Evolutionary conservation across 2,888 invertebrate species (phyloP), one percentile per base, ranked within the genome.

Genomic region (Cantharis lateralis): DNA sequence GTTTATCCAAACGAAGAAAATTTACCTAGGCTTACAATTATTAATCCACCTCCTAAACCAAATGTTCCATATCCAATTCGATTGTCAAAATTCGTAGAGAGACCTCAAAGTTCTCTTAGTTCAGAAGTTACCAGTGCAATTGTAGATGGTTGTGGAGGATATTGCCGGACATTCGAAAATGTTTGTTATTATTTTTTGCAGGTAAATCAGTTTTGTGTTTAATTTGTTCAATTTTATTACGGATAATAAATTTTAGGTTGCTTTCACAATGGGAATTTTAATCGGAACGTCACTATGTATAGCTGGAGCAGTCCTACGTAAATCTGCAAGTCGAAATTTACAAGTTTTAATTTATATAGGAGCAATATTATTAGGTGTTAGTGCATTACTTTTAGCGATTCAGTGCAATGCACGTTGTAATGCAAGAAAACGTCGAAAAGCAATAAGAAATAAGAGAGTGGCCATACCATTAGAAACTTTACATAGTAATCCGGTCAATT

Each of bases 131-230:
- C 87, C 18, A 88, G 87, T 77, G 90, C 91, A 71, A 90, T 91
- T 68, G 91, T 92, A 77, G 91, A 92, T 79, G 93, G 93, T 20
- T 93, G 93, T 86, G 93, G 93, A 11, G 93, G 93, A 4, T 92
- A 92, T 84, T 93, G 93, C 81, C 91, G 92, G 80, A 92, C 92
- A 80, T 92, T 92, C 89, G 93, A 93, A 89, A 93, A 92, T 89
- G 92, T 93, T 82, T 93, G 93, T 88, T 93, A 93, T 87, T 92
- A 93, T 86, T 92, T 93, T 84, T 89, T 93, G 84, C 92, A 93
- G 90, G 93, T 93, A 84, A 82, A 80, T 80, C 62, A 13, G 3
- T 11, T 63, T 15, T 71, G 10, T n/a, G 11, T 10, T 26, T 20
- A 3, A 24, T 13, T 63, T 24, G 4, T 62, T 62, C 0, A 48